These are phyloP conservation scores for Silurus asotus DNA, from an alignment of 2,113 vertebrate species.

Conservation along the genomic window DNA sequence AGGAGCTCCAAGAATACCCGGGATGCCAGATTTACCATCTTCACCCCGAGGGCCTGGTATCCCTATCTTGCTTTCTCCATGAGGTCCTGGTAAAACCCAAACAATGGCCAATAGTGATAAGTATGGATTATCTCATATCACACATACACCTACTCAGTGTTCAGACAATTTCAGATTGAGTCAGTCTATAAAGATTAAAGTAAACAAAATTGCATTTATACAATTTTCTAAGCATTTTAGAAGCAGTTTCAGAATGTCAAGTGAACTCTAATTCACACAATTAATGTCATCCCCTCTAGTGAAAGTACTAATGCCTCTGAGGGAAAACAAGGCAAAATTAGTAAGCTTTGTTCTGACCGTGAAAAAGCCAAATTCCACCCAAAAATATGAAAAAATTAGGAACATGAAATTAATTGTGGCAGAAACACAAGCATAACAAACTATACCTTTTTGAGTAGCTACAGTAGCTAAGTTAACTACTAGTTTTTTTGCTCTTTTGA, in stretches of 20 bases:
- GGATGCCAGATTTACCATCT: constrained; percentile 71
- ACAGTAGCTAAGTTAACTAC: too few relatives aligned
- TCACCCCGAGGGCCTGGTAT: constrained; percentile 71
- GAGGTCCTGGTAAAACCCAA: constrained; percentile 68
- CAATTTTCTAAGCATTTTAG: not conserved
- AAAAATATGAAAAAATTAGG: not conserved
- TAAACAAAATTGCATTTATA: not conserved
- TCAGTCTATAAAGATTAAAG: not conserved
- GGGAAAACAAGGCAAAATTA: not conserved
- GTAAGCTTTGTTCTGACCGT: not conserved
- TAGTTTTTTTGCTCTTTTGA: too few relatives aligned
- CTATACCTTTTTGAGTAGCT: not conserved
- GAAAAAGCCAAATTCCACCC: not conserved
- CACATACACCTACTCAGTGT: not conserved
- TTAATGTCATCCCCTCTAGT: not conserved
- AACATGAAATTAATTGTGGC: not conserved
- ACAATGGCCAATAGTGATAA: not conserved
- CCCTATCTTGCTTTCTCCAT: constrained; percentile 77
- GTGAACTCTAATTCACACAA: not conserved
- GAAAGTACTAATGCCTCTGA: not conserved
- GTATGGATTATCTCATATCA: not conserved
- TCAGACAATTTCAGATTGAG: not conserved
- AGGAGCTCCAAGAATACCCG: constrained; percentile 67
- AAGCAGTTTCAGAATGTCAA: not conserved
- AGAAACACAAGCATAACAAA: not conserved